Evolutionary conservation across 2,797 vertebrate species (phyloP).

Genomic region (Champsocephalus gunnari): DNA sequence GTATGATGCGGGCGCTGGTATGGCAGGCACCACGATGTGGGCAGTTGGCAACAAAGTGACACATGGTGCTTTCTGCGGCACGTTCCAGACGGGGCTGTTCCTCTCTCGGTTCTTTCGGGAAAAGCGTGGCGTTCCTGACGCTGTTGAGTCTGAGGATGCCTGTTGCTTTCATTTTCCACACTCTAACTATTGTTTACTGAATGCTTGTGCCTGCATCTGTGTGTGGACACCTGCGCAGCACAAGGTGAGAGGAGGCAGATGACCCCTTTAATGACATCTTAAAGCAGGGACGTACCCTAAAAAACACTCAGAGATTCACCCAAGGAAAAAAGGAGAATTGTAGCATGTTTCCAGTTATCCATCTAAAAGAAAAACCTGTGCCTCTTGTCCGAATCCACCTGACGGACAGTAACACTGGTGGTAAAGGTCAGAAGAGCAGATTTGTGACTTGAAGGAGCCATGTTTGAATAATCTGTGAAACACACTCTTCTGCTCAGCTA

Average conservation of each 20-base stretch:
- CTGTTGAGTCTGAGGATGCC: constrained; percentile 31
- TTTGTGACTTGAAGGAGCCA: constrained; percentile 27
- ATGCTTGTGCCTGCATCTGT: constrained; percentile 42
- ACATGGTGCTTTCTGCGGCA: constrained; percentile 61
- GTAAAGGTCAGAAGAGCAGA: constrained; percentile 22
- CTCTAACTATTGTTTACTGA: constrained; percentile 46
- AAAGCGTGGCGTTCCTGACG: constrained; percentile 21
- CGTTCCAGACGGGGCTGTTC: constrained; percentile 46
- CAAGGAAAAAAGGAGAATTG: constrained; percentile 5
- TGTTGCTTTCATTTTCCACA: constrained; percentile 57
- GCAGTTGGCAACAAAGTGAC: constrained; percentile 67
- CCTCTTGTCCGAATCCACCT: constrained; percentile 32
- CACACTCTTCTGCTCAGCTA: neutral
- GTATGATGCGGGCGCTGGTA: constrained; percentile 48
- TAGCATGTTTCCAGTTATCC: constrained; percentile 4
- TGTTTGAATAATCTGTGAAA: constrained; percentile 27
- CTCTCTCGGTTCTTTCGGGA: constrained; percentile 22
- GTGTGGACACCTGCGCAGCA: constrained; percentile 40
- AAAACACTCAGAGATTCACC: neutral
- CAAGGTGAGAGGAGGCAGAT: constrained; percentile 16
- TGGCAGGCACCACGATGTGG: constrained; percentile 56
- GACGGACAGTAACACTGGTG: constrained; percentile 46
- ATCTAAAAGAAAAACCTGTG: constrained; percentile 26
- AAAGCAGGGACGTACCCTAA: neutral
- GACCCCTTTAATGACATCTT: constrained; percentile 2